A percentile compares a stretch with the other conserved stretches of the same genome.
Conservation (phyloP, 2,888 invertebrate genomes). For the Agyllia agylla region DNA sequence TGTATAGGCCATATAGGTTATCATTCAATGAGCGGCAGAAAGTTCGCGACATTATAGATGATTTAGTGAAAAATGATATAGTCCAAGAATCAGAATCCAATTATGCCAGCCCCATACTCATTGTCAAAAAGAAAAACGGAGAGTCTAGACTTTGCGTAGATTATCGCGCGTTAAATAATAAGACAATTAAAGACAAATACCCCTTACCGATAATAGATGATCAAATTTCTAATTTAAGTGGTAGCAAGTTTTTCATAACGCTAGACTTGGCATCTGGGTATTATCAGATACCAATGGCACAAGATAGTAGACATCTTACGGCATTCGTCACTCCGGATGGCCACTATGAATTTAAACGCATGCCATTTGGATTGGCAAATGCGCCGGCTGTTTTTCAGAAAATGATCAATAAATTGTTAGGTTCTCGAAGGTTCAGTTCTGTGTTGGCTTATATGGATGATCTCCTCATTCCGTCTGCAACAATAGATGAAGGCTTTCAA, state of each 20-base stretch:
- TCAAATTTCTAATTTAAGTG: too few relatives aligned
- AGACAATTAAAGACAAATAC: neutral
- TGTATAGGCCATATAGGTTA: neutral
- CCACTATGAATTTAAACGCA: constrained; percentile 78
- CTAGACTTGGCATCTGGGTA: neutral
- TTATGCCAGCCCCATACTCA: neutral
- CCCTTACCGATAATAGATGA: neutral
- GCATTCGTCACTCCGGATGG: constrained; percentile 76
- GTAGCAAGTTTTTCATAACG: too few relatives aligned
- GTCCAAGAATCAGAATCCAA: neutral
- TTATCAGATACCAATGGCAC: too few relatives aligned
- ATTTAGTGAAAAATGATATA: neutral
- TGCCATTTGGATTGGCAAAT: neutral
- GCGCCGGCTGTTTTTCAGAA: neutral
- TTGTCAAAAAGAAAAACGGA: neutral
- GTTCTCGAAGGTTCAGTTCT: neutral
- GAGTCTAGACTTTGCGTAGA: neutral
- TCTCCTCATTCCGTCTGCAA: neutral
- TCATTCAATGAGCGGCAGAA: neutral
- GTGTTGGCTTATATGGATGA: neutral
- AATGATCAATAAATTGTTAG: neutral
- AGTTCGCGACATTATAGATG: neutral
- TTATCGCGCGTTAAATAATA: neutral
- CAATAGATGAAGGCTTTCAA: neutral
- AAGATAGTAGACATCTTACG: neutral